A percentile compares a stretch with the other conserved stretches of the same genome.
phyloP scores from a whole-genome alignment of 2,797 vertebrate genomes.

The Pangasius macronema region DNA sequence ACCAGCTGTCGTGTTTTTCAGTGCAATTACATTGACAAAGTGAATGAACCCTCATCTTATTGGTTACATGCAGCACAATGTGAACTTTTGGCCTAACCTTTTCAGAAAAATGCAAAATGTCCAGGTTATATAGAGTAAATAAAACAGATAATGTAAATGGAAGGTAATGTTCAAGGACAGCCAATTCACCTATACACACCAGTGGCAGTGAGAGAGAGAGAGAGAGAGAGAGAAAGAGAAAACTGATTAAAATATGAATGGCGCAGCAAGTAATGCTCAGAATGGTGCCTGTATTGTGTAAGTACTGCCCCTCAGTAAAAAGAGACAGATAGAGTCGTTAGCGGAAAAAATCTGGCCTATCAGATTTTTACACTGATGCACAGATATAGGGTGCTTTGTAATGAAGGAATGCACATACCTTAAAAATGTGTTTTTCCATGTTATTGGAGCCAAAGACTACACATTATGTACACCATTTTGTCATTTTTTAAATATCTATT shows the following conservation, averaged over 20 bases:
- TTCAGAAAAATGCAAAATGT: background rate
- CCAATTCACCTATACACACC: background rate
- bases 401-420: background rate
- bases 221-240: background rate
- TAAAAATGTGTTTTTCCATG: background rate
- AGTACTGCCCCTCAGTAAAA: background rate
- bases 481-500: background rate
- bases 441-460: background rate
- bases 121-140: background rate
- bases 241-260: background rate
- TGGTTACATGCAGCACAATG: background rate
- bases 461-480: background rate
- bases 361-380: conserved; percentile 2
- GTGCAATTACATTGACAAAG: background rate
- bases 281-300: background rate
- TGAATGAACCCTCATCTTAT: background rate
- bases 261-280: background rate
- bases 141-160: background rate
- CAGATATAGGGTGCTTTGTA: background rate
- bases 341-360: background rate
- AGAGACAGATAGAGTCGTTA: background rate
- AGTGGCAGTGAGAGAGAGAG: background rate
- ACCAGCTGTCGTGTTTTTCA: conserved; percentile 25
- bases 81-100: background rate
- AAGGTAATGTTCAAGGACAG: background rate